phyloP scores from a whole-genome alignment of 2,888 invertebrate species.

The Phengaris arion region DNA sequence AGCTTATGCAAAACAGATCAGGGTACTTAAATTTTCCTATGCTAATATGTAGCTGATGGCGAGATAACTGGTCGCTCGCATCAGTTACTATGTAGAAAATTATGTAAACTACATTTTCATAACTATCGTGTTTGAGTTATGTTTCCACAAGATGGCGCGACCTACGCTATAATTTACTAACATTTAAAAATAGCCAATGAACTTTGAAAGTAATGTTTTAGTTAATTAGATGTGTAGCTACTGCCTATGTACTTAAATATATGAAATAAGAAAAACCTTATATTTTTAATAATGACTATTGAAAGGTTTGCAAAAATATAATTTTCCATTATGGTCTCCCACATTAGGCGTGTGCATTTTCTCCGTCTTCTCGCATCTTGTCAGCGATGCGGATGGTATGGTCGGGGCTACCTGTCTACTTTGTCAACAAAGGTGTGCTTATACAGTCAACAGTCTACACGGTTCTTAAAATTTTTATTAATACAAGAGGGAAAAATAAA shows the following conservation, averaged over 20 bases:
- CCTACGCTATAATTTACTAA: background rate
- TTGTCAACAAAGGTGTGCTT: no score
- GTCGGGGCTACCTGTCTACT: no score
- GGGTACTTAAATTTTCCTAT: constrained; percentile 19
- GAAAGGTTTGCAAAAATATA: no score
- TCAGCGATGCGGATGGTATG: no score
- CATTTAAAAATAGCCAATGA: no score
- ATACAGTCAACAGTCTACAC: background rate
- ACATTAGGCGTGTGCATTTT: no score
- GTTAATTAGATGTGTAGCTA: no score
- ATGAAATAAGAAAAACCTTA: no score
- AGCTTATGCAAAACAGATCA: constrained; percentile 16
- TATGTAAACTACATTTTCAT: constrained; percentile 10
- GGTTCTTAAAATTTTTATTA: constrained; percentile 7
- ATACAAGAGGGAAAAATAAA: constrained; percentile 47
- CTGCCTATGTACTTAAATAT: no score
- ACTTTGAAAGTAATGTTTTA: no score
- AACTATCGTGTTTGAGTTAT: background rate
- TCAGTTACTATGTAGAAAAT: constrained; percentile 10
- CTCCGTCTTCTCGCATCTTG: no score
- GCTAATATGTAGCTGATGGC: constrained; percentile 3
- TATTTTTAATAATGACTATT: no score
- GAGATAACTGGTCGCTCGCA: constrained; percentile 20
- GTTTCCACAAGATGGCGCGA: background rate
- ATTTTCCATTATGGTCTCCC: background rate